Conservation (phyloP, 2,888 invertebrate genomes). For the Chydorus sphaericus region DNA sequence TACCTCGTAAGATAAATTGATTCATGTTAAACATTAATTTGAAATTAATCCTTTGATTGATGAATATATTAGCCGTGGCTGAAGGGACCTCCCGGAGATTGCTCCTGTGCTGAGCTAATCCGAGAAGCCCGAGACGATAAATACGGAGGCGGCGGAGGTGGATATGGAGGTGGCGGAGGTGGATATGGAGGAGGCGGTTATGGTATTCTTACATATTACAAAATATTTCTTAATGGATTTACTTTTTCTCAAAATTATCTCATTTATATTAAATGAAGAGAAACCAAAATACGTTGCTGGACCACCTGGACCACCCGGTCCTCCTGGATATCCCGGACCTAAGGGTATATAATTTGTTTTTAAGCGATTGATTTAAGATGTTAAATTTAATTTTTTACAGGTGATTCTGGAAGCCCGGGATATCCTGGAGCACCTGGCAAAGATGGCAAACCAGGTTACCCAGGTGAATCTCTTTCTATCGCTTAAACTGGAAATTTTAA, state of each 20-base stretch:
- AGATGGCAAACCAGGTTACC: background rate
- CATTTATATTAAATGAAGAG: too few species aligned
- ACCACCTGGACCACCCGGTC: background rate
- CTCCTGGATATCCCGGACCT: slow-evolving; percentile 43
- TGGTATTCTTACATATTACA: too few species aligned
- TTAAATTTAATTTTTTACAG: slow-evolving; percentile 44
- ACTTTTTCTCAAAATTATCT: too few species aligned
- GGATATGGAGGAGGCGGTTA: background rate
- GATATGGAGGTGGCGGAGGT: too few species aligned
- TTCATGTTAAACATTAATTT: background rate
- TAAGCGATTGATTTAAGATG: too few species aligned
- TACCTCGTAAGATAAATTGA: background rate
- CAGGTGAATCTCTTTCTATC: background rate
- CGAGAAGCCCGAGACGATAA: too few species aligned
- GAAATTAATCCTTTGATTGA: background rate
- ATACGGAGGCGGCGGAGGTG: too few species aligned
- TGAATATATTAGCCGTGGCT: background rate
- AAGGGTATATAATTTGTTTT: too few species aligned
- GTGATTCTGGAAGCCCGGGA: slow-evolving; percentile 38
- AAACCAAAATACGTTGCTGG: background rate
- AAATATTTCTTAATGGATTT: too few species aligned
- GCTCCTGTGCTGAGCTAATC: too few species aligned
- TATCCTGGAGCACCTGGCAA: background rate
- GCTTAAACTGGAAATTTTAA: too few species aligned
- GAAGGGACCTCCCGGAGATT: too few species aligned